phyloP scores from a whole-genome alignment of 2,888 invertebrate species.

The Heliconius sara region DNA sequence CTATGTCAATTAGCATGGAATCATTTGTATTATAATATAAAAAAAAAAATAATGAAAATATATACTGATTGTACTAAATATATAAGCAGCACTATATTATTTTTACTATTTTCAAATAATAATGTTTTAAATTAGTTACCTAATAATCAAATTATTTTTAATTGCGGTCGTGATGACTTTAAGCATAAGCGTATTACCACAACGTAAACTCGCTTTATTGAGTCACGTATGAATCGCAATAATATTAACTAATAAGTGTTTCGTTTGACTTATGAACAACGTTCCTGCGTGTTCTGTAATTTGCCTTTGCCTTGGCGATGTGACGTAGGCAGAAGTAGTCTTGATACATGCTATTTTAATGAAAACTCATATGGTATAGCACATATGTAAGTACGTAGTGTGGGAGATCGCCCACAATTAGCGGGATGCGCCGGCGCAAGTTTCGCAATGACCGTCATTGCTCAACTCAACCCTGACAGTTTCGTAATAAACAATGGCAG shows the following conservation, averaged over 20 bases:
- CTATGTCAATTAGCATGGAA: neutral
- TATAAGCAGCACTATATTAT: neutral
- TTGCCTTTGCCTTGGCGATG: slow-evolving; percentile 35
- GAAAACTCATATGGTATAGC: neutral
- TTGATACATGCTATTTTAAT: neutral
- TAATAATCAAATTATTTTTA: slow-evolving; percentile 35
- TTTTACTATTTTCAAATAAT: neutral
- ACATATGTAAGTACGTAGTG: slow-evolving; percentile 31
- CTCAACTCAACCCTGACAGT: slow-evolving; percentile 83
- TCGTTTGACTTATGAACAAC: slow-evolving; percentile 35
- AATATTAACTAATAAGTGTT: slow-evolving; percentile 64
- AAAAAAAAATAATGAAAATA: neutral
- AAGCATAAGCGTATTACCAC: slow-evolving; percentile 31
- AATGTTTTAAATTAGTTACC: slow-evolving; percentile 18
- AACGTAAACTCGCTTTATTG: slow-evolving; percentile 50
- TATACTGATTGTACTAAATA: neutral
- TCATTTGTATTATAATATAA: no score
- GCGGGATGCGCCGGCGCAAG: slow-evolving; percentile 72
- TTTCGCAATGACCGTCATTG: slow-evolving; percentile 77
- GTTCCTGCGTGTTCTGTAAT: slow-evolving; percentile 28
- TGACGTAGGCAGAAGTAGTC: slow-evolving; percentile 8
- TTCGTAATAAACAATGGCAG: slow-evolving; percentile 80
- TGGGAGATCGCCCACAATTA: slow-evolving; percentile 76
- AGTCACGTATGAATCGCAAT: slow-evolving; percentile 78
- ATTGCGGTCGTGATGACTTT: slow-evolving; percentile 35